Evolutionary conservation across 2,888 invertebrate species (phyloP).

Genomic region (Peribatodes rhomboidaria): DNA sequence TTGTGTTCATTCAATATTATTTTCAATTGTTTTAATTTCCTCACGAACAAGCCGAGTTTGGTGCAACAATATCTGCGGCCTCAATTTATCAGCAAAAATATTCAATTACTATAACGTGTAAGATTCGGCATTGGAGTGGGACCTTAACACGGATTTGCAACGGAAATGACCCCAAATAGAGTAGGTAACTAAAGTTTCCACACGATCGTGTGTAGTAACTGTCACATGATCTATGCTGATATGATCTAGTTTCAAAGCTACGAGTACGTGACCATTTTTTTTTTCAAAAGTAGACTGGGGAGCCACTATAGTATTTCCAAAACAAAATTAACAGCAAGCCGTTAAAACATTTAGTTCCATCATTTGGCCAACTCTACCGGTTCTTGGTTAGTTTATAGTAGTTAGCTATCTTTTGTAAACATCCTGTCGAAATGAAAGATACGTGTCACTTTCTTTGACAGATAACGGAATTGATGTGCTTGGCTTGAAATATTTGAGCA

Average conservation of each 20-base stretch:
- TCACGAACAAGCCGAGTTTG: slow-evolving; percentile 1
- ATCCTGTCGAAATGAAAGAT: slow-evolving; percentile 56
- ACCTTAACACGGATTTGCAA: slow-evolving; percentile 63
- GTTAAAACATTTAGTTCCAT: neutral
- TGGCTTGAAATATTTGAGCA: slow-evolving; percentile 27
- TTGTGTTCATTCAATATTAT: slow-evolving; percentile 2
- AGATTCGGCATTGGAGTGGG: slow-evolving; percentile 58
- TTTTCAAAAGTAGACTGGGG: neutral
- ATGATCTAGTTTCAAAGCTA: slow-evolving; percentile 38
- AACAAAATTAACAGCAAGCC: neutral
- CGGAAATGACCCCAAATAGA: slow-evolving; percentile 55
- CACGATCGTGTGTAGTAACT: neutral
- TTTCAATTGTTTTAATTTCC: slow-evolving; percentile 15
- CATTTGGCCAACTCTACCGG: neutral
- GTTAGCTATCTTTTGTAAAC: slow-evolving; percentile 58
- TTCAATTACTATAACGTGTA: slow-evolving; percentile 42
- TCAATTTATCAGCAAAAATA: slow-evolving; percentile 47
- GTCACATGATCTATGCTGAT: slow-evolving; percentile 18
- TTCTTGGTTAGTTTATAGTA: neutral
- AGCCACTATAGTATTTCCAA: neutral
- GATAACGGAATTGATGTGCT: slow-evolving; percentile 38
- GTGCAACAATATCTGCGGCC: slow-evolving; percentile 35
- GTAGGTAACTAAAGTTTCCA: neutral
- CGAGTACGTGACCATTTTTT: neutral
- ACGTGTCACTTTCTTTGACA: slow-evolving; percentile 54